phyloP scores from a whole-genome alignment of 2,113 vertebrate genomes.

The Pterocles orientalis region DNA sequence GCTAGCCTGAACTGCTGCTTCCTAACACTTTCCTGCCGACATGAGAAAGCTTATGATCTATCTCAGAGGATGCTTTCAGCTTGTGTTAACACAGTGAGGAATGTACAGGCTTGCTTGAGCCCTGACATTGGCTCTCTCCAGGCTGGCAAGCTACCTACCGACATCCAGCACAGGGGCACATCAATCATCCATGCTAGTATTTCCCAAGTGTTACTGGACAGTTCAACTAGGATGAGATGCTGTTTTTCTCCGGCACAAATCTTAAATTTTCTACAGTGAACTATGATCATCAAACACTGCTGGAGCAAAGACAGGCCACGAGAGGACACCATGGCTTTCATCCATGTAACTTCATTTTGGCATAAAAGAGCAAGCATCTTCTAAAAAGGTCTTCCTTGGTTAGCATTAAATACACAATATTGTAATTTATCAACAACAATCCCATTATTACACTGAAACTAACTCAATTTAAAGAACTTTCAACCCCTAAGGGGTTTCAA shows the following conservation, averaged over 20 bases:
- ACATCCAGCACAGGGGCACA: neutral
- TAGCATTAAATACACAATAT: neutral
- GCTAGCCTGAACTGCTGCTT: neutral
- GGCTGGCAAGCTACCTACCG: neutral
- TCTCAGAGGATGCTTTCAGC: neutral
- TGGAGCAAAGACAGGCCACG: neutral
- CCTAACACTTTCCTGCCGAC: neutral
- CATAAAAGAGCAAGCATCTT: neutral
- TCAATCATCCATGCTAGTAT: fast-evolving
- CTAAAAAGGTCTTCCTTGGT: neutral
- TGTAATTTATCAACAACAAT: slow-evolving; percentile 3
- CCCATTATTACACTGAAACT: slow-evolving; percentile 1
- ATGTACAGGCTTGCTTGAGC: neutral
- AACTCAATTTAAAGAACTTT: neutral
- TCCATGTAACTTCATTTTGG: neutral
- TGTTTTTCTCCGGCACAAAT: neutral
- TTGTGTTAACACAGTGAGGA: neutral
- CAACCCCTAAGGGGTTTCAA: neutral
- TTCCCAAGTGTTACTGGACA: neutral
- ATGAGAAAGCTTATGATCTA: neutral
- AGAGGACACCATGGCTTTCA: neutral
- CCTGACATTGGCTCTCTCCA: neutral
- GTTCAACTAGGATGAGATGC: neutral
- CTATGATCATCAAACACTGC: neutral
- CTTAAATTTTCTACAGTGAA: neutral